Percentiles rank a stretch among this genome's conserved stretches.
Conservation (phyloP, 1,140 invertebrate species). For the Tachypleus tridentatus region DNA sequence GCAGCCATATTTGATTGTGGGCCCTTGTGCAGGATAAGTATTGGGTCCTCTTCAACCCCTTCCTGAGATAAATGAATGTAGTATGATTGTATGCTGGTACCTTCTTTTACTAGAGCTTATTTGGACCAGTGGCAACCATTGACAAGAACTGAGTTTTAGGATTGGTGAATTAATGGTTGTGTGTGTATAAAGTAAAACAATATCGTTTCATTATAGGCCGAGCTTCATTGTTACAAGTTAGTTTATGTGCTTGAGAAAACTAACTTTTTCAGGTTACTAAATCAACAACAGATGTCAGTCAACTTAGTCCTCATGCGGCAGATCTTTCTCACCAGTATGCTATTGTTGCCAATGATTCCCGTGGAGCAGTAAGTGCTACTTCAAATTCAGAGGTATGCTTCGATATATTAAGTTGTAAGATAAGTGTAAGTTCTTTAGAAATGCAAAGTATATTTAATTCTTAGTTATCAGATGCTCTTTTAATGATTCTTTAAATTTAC, state of each 20-base stretch:
- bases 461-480: neutral
- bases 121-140: no score
- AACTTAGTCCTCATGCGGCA: constrained; percentile 63
- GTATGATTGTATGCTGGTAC: no score
- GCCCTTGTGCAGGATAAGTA: no score
- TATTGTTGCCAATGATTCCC: constrained; percentile 69
- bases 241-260: neutral
- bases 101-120: no score
- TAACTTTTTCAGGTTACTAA: constrained; percentile 49
- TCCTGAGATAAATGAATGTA: no score
- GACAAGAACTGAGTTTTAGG: no score
- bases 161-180: no score
- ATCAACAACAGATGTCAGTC: constrained; percentile 50
- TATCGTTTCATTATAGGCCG: neutral
- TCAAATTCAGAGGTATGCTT: constrained; percentile 56
- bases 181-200: constrained; percentile 24
- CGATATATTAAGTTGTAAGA: neutral
- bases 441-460: constrained; percentile 11
- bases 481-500: no score
- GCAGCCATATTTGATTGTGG: no score
- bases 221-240: no score
- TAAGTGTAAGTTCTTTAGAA: constrained; percentile 2
- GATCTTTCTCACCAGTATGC: constrained; percentile 80
- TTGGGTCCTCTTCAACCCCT: no score
- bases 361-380: constrained; percentile 74